Evolutionary conservation across 1,140 invertebrate species (phyloP), one percentile per base, ranked within the genome.

Genomic region (Cotesia chilonis): DNA sequence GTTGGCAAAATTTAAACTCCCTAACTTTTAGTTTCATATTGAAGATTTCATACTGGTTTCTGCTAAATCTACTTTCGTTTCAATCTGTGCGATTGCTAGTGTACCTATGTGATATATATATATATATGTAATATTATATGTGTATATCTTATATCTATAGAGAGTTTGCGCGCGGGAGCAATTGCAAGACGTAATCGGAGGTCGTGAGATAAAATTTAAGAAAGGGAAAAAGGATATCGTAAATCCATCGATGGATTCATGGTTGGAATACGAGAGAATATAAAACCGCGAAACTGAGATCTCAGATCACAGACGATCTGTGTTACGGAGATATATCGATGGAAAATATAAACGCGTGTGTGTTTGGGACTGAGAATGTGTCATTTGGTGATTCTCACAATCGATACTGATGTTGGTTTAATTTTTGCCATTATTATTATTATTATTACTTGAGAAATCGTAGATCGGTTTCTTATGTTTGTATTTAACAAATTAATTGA

Each of bases 331-430:
- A 4, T n/a, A 28, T 52, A 28, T 52, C 9, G 20, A 68, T 14
- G 41, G 36, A 51, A 38, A 47, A 47, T 47, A 59, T 55, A 7
- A 41, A 69, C 57, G 36, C 64, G 75, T 54, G 35, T 55, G 47
- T 14, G 2, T 28, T 28, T 73, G 76, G 75, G 75, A 78, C 74
- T 74, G 77, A 74, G 70, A 72, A 69, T 73, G 54, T 73, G 55
- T 72, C 59, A 71, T 67, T 64, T 55, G 68, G 54, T 65, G 60
- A 78, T 79, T 82, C 78, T 78, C 79, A 79, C 81, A 83, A 80
- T 74, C 28, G 51, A 37, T 54, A 47, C 41, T 47, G 41, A 6
- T 47, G 10, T 47, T 47, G 41, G 36, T 10, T 64, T 64, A n/a
- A 37, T 64, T 55, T 51, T 65, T 69, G 69, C 12, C 59, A n/a